Base-by-base conservation (phyloP, 2,797 vertebrate species). In the Catharus ustulatus region DNA sequence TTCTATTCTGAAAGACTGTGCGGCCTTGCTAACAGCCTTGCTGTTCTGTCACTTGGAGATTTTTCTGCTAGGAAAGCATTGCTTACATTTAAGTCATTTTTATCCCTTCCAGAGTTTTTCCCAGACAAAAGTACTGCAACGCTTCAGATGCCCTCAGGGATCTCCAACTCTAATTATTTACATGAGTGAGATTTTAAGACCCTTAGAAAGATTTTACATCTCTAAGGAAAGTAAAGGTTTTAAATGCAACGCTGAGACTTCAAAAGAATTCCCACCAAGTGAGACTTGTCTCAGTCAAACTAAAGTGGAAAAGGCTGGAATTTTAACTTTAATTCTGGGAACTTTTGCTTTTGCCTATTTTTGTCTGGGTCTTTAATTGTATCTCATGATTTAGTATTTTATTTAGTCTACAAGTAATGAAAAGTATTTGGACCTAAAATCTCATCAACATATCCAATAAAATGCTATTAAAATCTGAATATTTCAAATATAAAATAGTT, bases 191-290 rank as follows among this genome's bases (percentile, higher is more conserved):
- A 57, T 84, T 90, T 84, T 73, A 76, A 82, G 43, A 69, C 36
- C 15, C 5, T 51, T 62, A 66, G 76, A 91, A 90, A 69, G 27
- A 62, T 75, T 94, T 95, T 86, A 62, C 73, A 36, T 78, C 34
- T 93, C 73, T 84, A 61, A 91, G 54, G 62, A 36, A 95, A 93
- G 30, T 74, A 61, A 96, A 83, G 34, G 19, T 38, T 85, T 91
- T 63, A 68, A 91, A 93, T 73, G 38, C 13, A 68, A 32, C 58
- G 42, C 30, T 40, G 15, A 43, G 17, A 66, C 73, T 95, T 92
- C 76, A 84, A 94, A 92, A 75, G 57, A 86, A 88, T 90, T 80
- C 58, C 38, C 72, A 89, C 26, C 9, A 49, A 91, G 45, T 34
- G 32, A 77, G 45, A 49, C 17, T 74, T 80, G 34, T 80, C 10